A percentile compares a stretch with the other conserved stretches of the same genome.
Evolutionary conservation across 2,113 vertebrate genomes (phyloP).

Genomic region (Mustelus asterias): DNA sequence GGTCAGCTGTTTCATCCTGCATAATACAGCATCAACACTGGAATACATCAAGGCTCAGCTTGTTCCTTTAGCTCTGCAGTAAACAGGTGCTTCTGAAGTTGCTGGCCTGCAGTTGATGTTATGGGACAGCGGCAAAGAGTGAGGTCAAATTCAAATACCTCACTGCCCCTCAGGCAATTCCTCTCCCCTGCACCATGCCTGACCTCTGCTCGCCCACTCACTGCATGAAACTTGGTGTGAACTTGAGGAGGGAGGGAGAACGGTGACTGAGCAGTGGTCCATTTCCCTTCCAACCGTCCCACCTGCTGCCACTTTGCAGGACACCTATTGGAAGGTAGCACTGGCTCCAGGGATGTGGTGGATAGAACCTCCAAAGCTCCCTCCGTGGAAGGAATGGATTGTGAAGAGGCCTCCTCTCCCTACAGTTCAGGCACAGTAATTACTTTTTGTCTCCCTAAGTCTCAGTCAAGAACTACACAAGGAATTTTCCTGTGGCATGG

Average conservation of each 20-base stretch:
- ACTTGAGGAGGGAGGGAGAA: too few relatives aligned
- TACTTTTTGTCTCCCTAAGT: neutral
- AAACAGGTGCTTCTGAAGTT: neutral
- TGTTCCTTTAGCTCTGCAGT: neutral
- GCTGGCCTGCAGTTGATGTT: neutral
- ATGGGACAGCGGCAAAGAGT: neutral
- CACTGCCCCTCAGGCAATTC: neutral
- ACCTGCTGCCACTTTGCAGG: neutral
- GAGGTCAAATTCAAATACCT: neutral
- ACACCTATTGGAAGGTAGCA: neutral
- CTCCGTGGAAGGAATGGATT: neutral
- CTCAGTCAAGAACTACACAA: neutral
- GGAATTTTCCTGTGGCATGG: neutral
- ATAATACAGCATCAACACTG: neutral
- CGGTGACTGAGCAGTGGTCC: neutral
- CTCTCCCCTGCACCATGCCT: too few relatives aligned
- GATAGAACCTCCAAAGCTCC: neutral
- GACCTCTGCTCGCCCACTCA: too few relatives aligned
- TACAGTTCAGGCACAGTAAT: neutral
- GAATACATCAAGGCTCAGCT: neutral
- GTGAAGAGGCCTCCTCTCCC: neutral
- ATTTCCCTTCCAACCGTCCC: neutral
- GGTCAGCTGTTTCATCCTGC: neutral
- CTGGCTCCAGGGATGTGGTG: neutral
- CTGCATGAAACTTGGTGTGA: too few relatives aligned